Base-by-base conservation (phyloP, 2,888 invertebrate genomes). In the Ferdinandea cuprea region DNA sequence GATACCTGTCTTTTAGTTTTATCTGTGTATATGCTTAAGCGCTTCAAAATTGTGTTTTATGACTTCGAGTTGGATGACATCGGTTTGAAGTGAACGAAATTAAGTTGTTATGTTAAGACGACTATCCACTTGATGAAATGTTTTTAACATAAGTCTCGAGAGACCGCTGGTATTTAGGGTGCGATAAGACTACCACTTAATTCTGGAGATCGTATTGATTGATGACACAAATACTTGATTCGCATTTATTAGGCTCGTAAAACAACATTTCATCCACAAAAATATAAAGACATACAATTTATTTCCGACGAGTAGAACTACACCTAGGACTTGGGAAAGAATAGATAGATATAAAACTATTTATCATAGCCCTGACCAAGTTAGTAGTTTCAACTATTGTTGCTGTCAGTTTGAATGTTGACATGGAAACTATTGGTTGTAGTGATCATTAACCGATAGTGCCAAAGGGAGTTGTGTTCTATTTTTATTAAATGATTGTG, bases 1-100 rank as follows among this genome's bases (percentile, higher is more conserved):
- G 3, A 5, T 4, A 40, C 19, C 8, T 8, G 4, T 19, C 44
- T 44, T 15, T 1, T 11, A 21, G 19, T 11, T 35, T 35, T 11
- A 3, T 8, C 9, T 35, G n/a, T n/a, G n/a, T n/a, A 11, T 5
- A 13, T 32, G 21, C 30, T 61, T 40, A 40, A 11, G 5, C 32
- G 30, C 4, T 42, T 15, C 28, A 13, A 44, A 44, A 9, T 7
- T 19, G 32, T 61, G 13, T 59, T 59, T 59, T 44, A 17, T 28
- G 42, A 42, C n/a, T 56, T 44, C 11, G 15, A 15, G 3, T 7
- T 37, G 58, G 17, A 30, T 30, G 30, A 4, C n/a, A 17, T 30
- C 19, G n/a, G 40, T 30, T 15, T 42, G 5, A 42, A 9, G n/a
- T 15, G 17, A 19, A 30, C 2, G 9, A 17, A 37, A 40, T 13